These are phyloP conservation scores for Hydropotes inermis DNA, from an alignment of 2,113 vertebrate species.

Conservation along the genomic window DNA sequence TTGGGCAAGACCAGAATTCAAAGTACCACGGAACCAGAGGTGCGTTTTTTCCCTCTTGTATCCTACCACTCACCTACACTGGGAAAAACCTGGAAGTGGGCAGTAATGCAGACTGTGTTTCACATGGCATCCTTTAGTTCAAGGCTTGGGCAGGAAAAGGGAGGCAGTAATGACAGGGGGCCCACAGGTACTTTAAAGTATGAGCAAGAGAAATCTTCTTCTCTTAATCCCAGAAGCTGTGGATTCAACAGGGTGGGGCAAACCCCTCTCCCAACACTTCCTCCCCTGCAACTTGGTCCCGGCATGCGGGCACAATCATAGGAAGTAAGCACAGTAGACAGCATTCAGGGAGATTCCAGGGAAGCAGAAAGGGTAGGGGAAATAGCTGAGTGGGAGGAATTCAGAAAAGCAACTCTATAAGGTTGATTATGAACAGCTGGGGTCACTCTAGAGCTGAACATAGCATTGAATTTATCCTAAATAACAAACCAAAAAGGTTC, in stretches of 20 bases:
- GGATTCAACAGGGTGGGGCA: background rate
- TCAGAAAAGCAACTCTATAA: background rate
- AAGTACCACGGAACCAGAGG: background rate
- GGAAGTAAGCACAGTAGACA: background rate
- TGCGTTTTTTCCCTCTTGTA: background rate
- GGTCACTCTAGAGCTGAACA: background rate
- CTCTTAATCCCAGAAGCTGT: background rate
- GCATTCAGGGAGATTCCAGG: background rate
- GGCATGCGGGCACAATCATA: background rate
- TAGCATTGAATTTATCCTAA: background rate
- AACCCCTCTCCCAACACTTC: background rate
- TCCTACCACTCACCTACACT: background rate
- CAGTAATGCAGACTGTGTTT: background rate
- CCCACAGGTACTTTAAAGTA: background rate
- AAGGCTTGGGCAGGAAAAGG: background rate
- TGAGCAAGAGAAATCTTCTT: background rate
- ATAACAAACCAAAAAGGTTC: background rate
- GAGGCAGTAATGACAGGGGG: background rate
- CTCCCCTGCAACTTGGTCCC: background rate
- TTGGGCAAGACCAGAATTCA: background rate
- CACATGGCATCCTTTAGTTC: background rate
- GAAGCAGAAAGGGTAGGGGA: background rate
- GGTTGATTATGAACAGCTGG: background rate
- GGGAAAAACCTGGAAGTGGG: background rate
- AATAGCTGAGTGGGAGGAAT: background rate